A percentile compares a stretch with the other conserved stretches of the same genome.
Evolutionary conservation across 2,113 vertebrate species (phyloP).

Genomic region (Forbesichthys papilliferus): DNA sequence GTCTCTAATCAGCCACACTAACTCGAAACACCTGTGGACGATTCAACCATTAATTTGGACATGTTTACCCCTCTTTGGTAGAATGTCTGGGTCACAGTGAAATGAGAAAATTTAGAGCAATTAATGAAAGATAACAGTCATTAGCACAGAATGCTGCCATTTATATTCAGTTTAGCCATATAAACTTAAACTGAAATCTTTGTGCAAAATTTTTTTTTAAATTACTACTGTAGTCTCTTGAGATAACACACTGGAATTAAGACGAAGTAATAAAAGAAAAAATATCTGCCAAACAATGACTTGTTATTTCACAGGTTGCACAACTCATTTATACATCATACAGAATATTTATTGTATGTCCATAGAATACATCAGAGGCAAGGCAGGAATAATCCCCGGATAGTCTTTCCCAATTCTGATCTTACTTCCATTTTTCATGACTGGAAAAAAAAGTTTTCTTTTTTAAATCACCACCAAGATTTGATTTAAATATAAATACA

Average conservation of each 20-base stretch:
- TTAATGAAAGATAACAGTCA: no score
- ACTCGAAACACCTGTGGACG: no score
- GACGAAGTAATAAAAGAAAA: constrained; percentile 11
- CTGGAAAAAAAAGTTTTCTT: constrained; percentile 20
- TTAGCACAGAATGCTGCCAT: constrained; percentile 2
- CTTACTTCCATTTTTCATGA: constrained; percentile 16
- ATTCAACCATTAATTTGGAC: no score
- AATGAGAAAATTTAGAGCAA: no score
- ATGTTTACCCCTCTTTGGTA: no score
- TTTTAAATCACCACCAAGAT: constrained; percentile 25
- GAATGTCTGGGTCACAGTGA: no score
- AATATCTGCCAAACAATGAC: constrained; percentile 43
- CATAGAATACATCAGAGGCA: constrained; percentile 59
- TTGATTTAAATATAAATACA: constrained; percentile 47
- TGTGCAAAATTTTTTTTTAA: constrained; percentile 57
- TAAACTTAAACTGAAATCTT: constrained; percentile 52
- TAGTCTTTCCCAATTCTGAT: constrained; percentile 6
- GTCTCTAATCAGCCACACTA: no score
- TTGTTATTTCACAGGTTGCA: constrained; percentile 3
- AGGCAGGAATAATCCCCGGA: constrained; percentile 35
- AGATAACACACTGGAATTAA: not conserved
- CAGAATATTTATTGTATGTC: constrained; percentile 64
- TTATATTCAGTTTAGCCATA: constrained; percentile 61
- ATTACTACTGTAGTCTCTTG: constrained; percentile 41
- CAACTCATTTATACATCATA: constrained; percentile 55